Evolutionary conservation across 2,797 vertebrate genomes (phyloP).

Genomic region (Gephyroberyx darwinii): DNA sequence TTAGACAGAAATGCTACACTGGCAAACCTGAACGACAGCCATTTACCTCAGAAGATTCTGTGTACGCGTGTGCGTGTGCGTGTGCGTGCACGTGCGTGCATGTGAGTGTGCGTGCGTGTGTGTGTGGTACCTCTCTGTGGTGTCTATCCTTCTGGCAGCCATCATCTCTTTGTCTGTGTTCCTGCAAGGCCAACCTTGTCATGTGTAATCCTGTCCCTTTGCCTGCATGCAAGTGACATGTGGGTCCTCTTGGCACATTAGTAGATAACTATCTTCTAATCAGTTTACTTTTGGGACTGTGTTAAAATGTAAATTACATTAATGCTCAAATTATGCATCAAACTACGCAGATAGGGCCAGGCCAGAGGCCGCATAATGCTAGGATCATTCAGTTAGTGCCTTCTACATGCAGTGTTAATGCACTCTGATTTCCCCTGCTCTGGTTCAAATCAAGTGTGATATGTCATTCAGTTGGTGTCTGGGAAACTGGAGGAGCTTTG

Average conservation of each 20-base stretch:
- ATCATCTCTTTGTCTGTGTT: conserved; percentile 71
- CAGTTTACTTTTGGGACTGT: conserved; percentile 85
- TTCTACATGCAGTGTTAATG: conserved; percentile 84
- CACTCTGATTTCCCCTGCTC: conserved; percentile 79
- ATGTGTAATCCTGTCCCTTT: conserved; percentile 75
- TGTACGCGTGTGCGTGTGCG: conserved; percentile 16
- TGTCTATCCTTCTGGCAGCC: conserved; percentile 64
- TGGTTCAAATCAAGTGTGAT: conserved; percentile 79
- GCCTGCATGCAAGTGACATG: conserved; percentile 77
- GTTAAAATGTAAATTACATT: conserved; percentile 88
- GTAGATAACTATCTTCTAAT: conserved; percentile 86
- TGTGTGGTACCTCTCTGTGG: conserved; percentile 27
- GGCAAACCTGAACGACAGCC: conserved; percentile 72
- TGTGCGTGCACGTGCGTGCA: conserved; percentile 12
- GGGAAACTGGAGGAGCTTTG: conserved; percentile 73
- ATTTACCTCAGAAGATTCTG: conserved; percentile 63
- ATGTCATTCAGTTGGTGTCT: conserved; percentile 76
- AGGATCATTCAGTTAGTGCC: conserved; percentile 81
- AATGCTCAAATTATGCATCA: conserved; percentile 86
- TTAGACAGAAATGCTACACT: conserved; percentile 70
- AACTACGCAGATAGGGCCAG: conserved; percentile 76
- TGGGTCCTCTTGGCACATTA: conserved; percentile 81
- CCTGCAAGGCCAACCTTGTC: conserved; percentile 75
- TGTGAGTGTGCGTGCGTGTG: conserved; percentile 12
- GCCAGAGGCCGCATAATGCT: conserved; percentile 81